Evolutionary conservation across 1,140 invertebrate genomes (phyloP), one percentile per base, ranked within the genome.

Genomic region (Diabrotica virgifera): DNA sequence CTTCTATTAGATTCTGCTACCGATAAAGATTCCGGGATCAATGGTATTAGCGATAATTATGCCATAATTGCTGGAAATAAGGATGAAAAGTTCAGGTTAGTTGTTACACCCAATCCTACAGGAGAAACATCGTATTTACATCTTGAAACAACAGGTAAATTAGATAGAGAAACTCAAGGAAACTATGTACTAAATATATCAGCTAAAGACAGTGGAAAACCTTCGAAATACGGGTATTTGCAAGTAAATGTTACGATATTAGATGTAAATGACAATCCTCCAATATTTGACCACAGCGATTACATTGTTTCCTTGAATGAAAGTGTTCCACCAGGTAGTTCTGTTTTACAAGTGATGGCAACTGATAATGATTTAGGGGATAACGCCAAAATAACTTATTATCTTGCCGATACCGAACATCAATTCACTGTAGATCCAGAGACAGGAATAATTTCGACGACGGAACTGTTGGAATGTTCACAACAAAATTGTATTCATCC

Each of bases 241-340:
- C 85, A 91, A 78, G 92, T 97, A n/a, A 94, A 95, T 77, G 91
- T 96, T 8, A 90, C 90, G 11, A 90, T 96, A 62, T 79, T 96
- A 58, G 96, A 97, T 79, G 93, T 95, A 0, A 97, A 98, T 76
- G 95, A 98, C 76, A 96, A 97, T 80, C 91, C 94, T 12, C 96
- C 96, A 35, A 90, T 95, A 57, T 96, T 97, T 71, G 92, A 94
- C 75, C 92, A 95, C 74, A 92, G 89, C 80, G 94, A 96, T 75
- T 98, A 97, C 80, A 90, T 90, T 53, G 93, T 96, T 0, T 90
- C 90, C 8, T 73, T 98, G 11, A 94, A 95, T 78, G 97, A 99
- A 80, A 97, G 92, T 73, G 91, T 94, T 5, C 86, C 89, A 5
- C 87, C 90, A 0, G 94, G 93, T n/a, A 94, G 91, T 0, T 85